Evolutionary conservation across 2,888 invertebrate species (phyloP), one percentile per base, ranked within the genome.

Genomic region (Ichneumon xanthorius): DNA sequence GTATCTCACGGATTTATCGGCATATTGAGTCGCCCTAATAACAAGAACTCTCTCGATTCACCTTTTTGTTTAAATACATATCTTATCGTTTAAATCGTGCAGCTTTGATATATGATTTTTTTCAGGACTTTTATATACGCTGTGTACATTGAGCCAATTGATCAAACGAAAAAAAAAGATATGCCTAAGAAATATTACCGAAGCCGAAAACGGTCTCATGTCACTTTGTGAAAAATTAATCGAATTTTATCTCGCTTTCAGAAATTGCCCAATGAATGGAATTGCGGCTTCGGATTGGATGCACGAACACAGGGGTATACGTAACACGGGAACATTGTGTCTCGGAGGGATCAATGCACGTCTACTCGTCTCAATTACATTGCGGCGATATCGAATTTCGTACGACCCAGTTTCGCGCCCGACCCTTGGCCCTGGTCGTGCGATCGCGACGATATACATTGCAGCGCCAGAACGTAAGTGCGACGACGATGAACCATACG

Each of bases 371-470:
- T 70, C 78, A 45, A 78, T 78, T 78, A 78, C 58, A 50, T 75
- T 61, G 75, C 22, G 33, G 33, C 58, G 76, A 45, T 82, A 85
- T 83, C 68, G 71, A 81, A 85, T 85, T 85, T 87, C 87, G 58
- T 63, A 61, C 78, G 83, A 80, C 79, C 85, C 76, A 87, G 70
- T 85, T 87, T 80, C 33, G 75, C 45, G 50, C 75, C 67, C 80
- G 72, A 80, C 84, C 82, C 77, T 82, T 85, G 79, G 73, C 80
- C 80, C 76, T 73, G 80, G 45, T 73, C 84, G 55, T 82, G 82
- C 80, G 81, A 80, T 84, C 78, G 70, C 73, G 55, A 80, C 80
- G 80, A 85, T 87, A 71, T 61, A 61, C 65, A 50, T 26, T 71
- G 45, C 68, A 53, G 48, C 67, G 30, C 48, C n/a, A 58, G 45